Base-by-base conservation (phyloP, 2,888 invertebrate genomes). In the Steinernema carpocapsae region DNA sequence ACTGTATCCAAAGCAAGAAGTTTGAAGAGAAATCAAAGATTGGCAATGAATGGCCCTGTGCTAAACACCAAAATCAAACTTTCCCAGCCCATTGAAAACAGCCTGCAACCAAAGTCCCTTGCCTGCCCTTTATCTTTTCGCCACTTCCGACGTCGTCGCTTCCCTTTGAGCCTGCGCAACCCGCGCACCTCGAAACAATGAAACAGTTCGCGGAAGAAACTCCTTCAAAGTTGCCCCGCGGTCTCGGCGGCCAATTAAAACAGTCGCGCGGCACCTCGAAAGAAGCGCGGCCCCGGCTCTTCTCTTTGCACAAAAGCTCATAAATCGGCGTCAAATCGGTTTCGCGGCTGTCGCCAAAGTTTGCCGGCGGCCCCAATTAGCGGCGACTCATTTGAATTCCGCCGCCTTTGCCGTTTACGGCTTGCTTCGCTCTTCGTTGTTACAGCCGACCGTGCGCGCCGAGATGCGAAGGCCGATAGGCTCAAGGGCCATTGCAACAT, bases 341-440 rank as follows among this genome's bases (percentile, higher is more conserved):
- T 37, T 56, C 64, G 64, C 64, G 64, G 64, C 64, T 64, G 64
- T 26, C 48, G 17, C 64, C 64, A 64, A 56, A 64, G 32, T 64
- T 64, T 26, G 64, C 48, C 48, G 48, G 48, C 48, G 64, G 64
- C 64, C 56, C 64, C 64, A 64, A 64, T 64, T 64, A 64, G 64
- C 26, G 56, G 56, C 56, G 22, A 26, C 64, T 64, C 64, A 64
- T 64, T 64, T 64, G 32, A 64, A 64, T 37, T 29, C 26, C 32
- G 64, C 64, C 64, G 64, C 64, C 64, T 26, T 26, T 10, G 37
- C 48, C 48, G 48, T 48, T 48, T 48, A n/a, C 48, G 48, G 48
- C 48, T 17, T 32, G 64, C 10, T 19, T 19, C 64, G 32, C 3
- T 37, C 37, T 37, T 3, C 17, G 37, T 7, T 64, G 64, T 32